phyloP scores from a whole-genome alignment of 1,140 invertebrate genomes.

The Drosophila subobscura region DNA sequence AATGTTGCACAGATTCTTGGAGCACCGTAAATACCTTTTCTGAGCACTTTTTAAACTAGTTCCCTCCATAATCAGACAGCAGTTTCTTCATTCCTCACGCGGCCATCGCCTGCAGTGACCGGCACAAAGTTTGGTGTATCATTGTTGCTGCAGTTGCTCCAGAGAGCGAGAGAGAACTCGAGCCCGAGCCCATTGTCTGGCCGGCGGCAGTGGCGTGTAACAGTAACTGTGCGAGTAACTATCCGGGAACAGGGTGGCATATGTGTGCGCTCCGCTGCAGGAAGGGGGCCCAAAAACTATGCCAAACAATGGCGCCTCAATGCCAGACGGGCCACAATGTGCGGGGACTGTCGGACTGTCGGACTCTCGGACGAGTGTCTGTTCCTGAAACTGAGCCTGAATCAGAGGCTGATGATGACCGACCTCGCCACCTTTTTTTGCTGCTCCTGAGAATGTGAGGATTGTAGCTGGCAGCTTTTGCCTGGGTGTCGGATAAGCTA shows the following conservation, averaged over 20 bases:
- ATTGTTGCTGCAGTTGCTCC: slow-evolving; percentile 56
- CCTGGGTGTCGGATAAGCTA: slow-evolving; percentile 58
- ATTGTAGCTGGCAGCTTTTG: slow-evolving; percentile 72
- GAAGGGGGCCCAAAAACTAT: slow-evolving; percentile 56
- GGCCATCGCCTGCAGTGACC: slow-evolving; percentile 42
- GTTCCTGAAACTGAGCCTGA: slow-evolving; percentile 24
- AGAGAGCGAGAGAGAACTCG: slow-evolving; percentile 16
- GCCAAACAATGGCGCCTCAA: slow-evolving; percentile 79
- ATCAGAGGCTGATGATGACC: slow-evolving; percentile 30
- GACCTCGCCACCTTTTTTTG: slow-evolving; percentile 16
- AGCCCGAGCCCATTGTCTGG: slow-evolving; percentile 65
- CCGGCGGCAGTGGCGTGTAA: slow-evolving; percentile 57
- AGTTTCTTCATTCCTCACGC: slow-evolving; percentile 7
- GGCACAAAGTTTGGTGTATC: slow-evolving; percentile 42
- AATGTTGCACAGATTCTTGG: no score
- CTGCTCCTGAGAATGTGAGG: slow-evolving; percentile 25
- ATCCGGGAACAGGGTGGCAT: slow-evolving; percentile 63
- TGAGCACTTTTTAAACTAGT: no score
- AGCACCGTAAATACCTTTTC: no score
- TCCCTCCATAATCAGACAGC: no score
- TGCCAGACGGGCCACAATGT: slow-evolving; percentile 46
- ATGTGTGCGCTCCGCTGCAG: slow-evolving; percentile 23
- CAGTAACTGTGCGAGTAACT: slow-evolving; percentile 66
- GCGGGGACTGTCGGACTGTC: not conserved
- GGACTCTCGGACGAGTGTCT: not conserved